Evolutionary conservation across 2,113 vertebrate species (phyloP).

Genomic region (Nycticebus coucang): DNA sequence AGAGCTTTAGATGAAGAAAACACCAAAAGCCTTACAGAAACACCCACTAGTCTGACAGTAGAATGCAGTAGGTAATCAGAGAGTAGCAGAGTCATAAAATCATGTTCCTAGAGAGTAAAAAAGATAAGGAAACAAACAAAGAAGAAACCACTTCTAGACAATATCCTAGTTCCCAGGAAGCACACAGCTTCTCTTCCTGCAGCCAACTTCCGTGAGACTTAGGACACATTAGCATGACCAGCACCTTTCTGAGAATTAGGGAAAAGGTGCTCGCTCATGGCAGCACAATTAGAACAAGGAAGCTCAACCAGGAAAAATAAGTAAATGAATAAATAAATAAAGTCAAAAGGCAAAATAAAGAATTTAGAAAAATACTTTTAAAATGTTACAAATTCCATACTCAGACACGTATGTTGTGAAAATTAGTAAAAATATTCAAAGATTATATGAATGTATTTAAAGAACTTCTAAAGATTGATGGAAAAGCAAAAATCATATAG

Average conservation of each 20-base stretch:
- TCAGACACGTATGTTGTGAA: neutral
- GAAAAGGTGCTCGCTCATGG: neutral
- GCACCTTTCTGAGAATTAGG: neutral
- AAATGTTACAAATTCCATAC: neutral
- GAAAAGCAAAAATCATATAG: neutral
- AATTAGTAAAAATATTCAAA: neutral
- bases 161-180: neutral
- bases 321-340: neutral
- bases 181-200: neutral
- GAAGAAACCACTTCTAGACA: neutral
- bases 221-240: neutral
- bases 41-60: neutral
- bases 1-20: neutral
- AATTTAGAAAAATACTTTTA: conserved; percentile 37
- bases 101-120: neutral
- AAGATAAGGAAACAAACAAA: neutral
- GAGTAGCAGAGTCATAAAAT: neutral
- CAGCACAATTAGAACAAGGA: neutral
- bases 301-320: neutral
- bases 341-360: conserved; percentile 24
- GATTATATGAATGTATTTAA: neutral
- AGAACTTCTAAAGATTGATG: neutral
- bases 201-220: neutral
- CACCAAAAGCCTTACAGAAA: neutral
- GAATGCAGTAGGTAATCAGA: neutral